Base-by-base conservation (phyloP, 2,797 vertebrate species). In the Alexandromys oeconomus region DNA sequence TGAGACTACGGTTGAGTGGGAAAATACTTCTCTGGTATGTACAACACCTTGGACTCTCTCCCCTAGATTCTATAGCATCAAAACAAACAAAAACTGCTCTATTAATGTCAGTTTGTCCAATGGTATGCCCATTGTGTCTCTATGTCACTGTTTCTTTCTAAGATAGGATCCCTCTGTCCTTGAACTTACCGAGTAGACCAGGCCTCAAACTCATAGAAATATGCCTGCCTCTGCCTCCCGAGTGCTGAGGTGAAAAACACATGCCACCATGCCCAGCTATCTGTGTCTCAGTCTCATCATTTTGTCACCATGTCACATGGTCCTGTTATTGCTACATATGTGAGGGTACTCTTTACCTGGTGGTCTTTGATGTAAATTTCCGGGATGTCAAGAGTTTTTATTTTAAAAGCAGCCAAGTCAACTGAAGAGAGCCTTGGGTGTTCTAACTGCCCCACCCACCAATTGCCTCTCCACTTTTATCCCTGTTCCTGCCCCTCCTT, bases 391-490 rank as follows among this genome's bases (percentile, higher is more conserved):
- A 67, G 82, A 5, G 46, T 27, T 84, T 61, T 34, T 46, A 34
- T 84, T 48, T 69, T 69, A 86, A 48, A 86, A 86, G 46, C 63
- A 69, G 31, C 12, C 25, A 86, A n/a, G 43, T 25, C 19, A 85
- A 19, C 40, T 8, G 63, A 86, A 7, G 46, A n/a, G 11, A 25
- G 19, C 34, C 0, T 0, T 2, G 2, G n/a, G 21, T 27, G 43
- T 2, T 67, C 81, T 40, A 23, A 13, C 61, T 48, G 43, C 29
- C 43, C 43, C 43, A 48, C 31, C 61, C 46, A 23, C 29, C 19
- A n/a, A 19, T 23, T 67, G 12, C 19, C 31, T 8, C 19, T 43
- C 31, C 7, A 67, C 3, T 29, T 86, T 21, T 51, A 31, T n/a
- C 21, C 31, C 31, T 25, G 12, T 51, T 69, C 43, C 9, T 6